phyloP scores from a whole-genome alignment of 2,113 vertebrate species.

The Ptilorrhoa leucosticta region DNA sequence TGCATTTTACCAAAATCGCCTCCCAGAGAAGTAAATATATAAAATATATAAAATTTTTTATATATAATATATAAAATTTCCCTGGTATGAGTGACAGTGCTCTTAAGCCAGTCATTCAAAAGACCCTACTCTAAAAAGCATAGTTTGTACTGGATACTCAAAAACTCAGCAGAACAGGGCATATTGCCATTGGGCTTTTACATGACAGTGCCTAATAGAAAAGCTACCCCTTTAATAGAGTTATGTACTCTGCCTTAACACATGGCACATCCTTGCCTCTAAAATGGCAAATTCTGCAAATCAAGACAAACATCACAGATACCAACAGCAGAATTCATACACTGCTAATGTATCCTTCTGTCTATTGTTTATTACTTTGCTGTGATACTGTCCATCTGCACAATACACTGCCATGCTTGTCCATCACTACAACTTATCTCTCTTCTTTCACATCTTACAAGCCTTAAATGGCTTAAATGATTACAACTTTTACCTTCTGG shows the following conservation, averaged over 20 bases:
- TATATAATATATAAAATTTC: too few relatives aligned
- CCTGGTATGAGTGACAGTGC: neutral
- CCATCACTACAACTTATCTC: neutral
- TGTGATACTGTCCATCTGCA: neutral
- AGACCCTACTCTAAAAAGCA: neutral
- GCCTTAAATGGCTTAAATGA: neutral
- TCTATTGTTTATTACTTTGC: neutral
- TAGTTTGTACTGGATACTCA: neutral
- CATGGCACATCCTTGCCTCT: neutral
- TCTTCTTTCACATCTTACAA: neutral
- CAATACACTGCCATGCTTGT: neutral
- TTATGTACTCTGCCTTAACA: neutral
- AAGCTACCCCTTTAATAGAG: neutral
- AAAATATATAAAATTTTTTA: too few relatives aligned
- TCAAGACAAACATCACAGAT: neutral
- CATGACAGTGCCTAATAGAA: neutral
- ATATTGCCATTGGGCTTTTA: neutral
- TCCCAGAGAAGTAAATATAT: neutral
- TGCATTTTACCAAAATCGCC: neutral
- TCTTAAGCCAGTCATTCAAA: neutral
- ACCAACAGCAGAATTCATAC: neutral
- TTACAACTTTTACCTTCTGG: neutral
- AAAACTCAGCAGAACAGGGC: neutral
- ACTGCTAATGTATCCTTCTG: neutral
- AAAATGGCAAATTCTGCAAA: neutral